Base-by-base conservation (phyloP, 2,888 invertebrate genomes). In the Nephrotoma guestfalica region DNA sequence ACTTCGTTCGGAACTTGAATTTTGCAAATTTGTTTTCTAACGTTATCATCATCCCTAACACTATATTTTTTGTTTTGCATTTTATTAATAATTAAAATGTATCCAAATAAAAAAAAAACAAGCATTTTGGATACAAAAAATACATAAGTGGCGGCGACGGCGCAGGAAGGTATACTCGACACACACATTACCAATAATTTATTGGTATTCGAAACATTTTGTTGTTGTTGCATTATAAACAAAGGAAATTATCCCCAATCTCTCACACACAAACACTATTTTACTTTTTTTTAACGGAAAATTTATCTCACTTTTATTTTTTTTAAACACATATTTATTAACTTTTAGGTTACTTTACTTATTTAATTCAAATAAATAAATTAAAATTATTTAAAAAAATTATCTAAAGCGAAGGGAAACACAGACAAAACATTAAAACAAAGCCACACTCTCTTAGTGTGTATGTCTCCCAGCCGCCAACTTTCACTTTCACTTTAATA, bases 401-500 rank as follows among this genome's bases (percentile, higher is more conserved):
- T 71, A 71, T 71, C 71, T 43, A 85, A 85, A 85, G 45, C 85
- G 85, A 85, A 85, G 85, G 85, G 85, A 85, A 85, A 85, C 85
- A 85, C 42, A 85, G 18, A 43, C 41, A 7, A 85, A 71, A 71
- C 71, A 71, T 71, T 71, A 71, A 71, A 85, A 85, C 85, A 85
- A 85, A 85, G 85, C 85, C 85, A 85, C 85, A 43, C 42, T 30
- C 57, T 57, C 71, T 71, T 71, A 9, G 71, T 71, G 71, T 85
- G 85, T 85, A 41, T 85, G 86, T 86, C 51, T 47, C 71, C 71
- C 51, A 86, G 86, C 86, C 86, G 86, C 40, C 86, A 86, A 86
- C 86, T 86, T 86, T 86, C 86, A 86, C 86, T 86, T 86, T 86
- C 86, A 86, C 86, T 86, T 86, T 57, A 40, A 71, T 71, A 71